Base-by-base conservation (phyloP, 2,113 vertebrate species). In the Tetraodon nigroviridis region DNA sequence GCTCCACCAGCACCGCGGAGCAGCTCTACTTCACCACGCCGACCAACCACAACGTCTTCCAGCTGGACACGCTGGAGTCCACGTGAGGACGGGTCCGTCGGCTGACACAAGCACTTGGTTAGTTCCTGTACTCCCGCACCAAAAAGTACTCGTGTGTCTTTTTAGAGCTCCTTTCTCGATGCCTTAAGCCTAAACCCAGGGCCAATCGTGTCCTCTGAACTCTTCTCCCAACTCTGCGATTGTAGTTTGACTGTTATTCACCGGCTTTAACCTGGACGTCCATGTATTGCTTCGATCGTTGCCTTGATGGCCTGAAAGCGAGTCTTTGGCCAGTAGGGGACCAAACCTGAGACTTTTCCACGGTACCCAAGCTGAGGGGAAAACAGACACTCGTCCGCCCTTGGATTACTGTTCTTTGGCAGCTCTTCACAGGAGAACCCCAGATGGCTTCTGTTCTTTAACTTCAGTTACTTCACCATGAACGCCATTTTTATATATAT, bases 21-120 rank as follows among this genome's bases (percentile, higher is more conserved):
- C 89, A 88, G 50, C 89, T 91, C 47, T 93, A 90, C 78, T 94
- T 93, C 71, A 92, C 91, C 60, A 91, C 92, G 4, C 92, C 92
- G 0, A 90, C 91, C 70, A 92, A 90, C 46, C 90, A 92, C 48
- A 90, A 90, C 2, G 90, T 92, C 76, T 94, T 94, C 37, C 90
- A 92, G 84, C 80, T 92, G 67, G 90, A 92, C 71, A 76, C 82
- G 17, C 78, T 90, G 63, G 86, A 88, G 76, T 90, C 92, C 1
- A 89, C 90, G 80, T 93, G 90, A 87, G 64, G 49, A 52, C 15
- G 32, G 14, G 49, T 46, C 40, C 40, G 19, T 53, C 40, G 37
- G 29, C 59, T 56, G 51, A 67, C 54, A 37, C 24, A 51, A 42
- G 48, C 67, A 68, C 46, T 56, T 61, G 59, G 48, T 46, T 46